Base-by-base conservation (phyloP, 2,888 invertebrate species). In the Platycheirus albimanus region DNA sequence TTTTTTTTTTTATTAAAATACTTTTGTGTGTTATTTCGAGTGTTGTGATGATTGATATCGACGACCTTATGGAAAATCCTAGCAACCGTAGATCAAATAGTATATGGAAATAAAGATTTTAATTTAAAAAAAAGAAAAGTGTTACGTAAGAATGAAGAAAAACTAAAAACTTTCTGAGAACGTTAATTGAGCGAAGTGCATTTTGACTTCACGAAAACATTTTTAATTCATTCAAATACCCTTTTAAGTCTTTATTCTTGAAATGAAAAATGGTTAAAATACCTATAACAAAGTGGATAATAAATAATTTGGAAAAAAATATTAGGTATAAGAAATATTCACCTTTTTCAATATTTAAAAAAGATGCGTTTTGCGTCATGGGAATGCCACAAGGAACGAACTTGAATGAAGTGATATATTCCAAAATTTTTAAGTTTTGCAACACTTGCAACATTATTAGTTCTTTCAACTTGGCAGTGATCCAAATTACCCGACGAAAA, bases 111-210 rank as follows among this genome's bases (percentile, higher is more conserved):
- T 24, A 24, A n/a, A 6, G 24, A 24, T 24, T 24, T 24, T 24
- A 24, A 6, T 24, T 3, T 24, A 6, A 24, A 28, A 5, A n/a
- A 15, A 19, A 15, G 41, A n/a, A 51, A 19, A 24, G 28, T 63
- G 51, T 78, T 78, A 72, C 66, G 58, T 78, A 78, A 78, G 6
- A 17, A 20, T 58, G 41, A 52, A n/a, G 52, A 70, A 77, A 64
- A 47, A 2, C 24, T n/a, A 4, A 52, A 67, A 11, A 0, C 8
- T 33, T 58, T 58, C n/a, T 15, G 11, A 38, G 36, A 38, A 49
- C 3, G 30, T 33, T 33, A 33, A 33, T 8, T 33, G 7, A 7
- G 5, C 7, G 5, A 33, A 33, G 30, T 33, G 30, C 3, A 33
- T 33, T 7, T 33, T 8, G 30, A 33, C 30, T 4, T 33, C 8